These are phyloP conservation scores for Polyodon spathula DNA, from an alignment of 2,113 vertebrate genomes.

Conservation along the genomic window DNA sequence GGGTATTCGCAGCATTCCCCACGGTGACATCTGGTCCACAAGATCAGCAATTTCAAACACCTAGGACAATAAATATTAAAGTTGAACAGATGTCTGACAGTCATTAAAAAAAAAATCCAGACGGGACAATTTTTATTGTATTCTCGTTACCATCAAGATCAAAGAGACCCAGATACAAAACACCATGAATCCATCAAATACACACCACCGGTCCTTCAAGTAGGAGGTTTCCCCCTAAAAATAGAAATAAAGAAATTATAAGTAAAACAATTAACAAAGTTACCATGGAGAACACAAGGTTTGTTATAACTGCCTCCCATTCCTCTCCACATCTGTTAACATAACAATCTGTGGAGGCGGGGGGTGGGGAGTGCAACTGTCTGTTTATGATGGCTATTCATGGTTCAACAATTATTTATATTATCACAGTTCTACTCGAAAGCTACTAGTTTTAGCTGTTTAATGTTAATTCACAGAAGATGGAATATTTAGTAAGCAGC, in stretches of 20 bases:
- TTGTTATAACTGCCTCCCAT: not conserved
- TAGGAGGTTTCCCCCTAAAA: slow-evolving; percentile 91
- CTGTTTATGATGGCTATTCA: not conserved
- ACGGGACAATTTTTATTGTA: not conserved
- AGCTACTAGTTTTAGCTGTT: too few relatives aligned
- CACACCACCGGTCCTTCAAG: slow-evolving; percentile 96
- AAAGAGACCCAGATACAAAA: slow-evolving; percentile 97
- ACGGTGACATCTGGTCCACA: slow-evolving; percentile 96
- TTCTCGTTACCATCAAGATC: slow-evolving; percentile 81
- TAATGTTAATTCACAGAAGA: not conserved
- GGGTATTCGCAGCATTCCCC: slow-evolving; percentile 94
- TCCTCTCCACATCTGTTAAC: not conserved
- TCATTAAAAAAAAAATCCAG: not conserved
- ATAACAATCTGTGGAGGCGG: too few relatives aligned
- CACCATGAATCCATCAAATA: slow-evolving; percentile 99
- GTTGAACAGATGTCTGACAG: slow-evolving; percentile 1
- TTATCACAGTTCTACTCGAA: not conserved
- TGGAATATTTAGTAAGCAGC: not conserved
- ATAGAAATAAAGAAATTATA: slow-evolving; percentile 21
- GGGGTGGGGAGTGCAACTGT: too few relatives aligned
- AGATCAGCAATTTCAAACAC: slow-evolving; percentile 95
- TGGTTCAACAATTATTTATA: not conserved
- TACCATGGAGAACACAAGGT: not conserved
- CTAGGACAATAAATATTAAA: slow-evolving; percentile 43
- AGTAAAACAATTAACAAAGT: not conserved